Evolutionary conservation across 2,113 vertebrate genomes (phyloP).

Genomic region (Myotis brandtii): DNA sequence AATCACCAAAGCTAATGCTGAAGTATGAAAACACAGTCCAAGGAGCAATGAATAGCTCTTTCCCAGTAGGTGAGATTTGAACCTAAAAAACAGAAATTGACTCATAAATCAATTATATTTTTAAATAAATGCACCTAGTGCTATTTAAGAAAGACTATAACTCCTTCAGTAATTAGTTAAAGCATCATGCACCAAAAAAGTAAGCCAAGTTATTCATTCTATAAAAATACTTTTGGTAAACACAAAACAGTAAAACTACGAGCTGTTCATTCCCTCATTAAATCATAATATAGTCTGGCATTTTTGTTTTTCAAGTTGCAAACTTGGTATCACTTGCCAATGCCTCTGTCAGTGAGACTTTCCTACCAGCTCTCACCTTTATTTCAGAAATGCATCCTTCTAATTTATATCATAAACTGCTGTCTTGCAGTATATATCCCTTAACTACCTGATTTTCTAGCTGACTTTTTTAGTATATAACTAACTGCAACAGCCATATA

Average conservation of each 20-base stretch:
- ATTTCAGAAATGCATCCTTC: not conserved
- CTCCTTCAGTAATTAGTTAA: constrained; percentile 33
- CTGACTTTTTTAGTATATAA: not conserved
- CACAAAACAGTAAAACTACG: not conserved
- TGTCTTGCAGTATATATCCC: not conserved
- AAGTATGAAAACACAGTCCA: not conserved
- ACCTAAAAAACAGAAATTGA: not conserved
- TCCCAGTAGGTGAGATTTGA: not conserved
- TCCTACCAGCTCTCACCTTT: not conserved
- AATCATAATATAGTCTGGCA: not conserved
- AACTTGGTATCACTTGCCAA: not conserved
- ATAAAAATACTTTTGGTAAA: not conserved
- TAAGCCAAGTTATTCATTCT: not conserved
- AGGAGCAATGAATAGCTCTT: not conserved
- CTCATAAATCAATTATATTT: not conserved
- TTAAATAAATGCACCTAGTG: not conserved
- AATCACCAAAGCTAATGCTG: not conserved
- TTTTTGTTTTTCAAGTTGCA: not conserved
- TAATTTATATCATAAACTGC: not conserved
- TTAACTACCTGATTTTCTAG: not conserved
- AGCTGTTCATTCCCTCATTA: not conserved
- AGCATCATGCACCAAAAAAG: constrained; percentile 13
- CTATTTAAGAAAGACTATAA: not conserved
- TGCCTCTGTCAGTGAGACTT: not conserved
- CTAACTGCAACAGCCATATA: not conserved